Evolutionary conservation across 2,113 vertebrate genomes (phyloP).

Genomic region (Cranoglanis bouderius): DNA sequence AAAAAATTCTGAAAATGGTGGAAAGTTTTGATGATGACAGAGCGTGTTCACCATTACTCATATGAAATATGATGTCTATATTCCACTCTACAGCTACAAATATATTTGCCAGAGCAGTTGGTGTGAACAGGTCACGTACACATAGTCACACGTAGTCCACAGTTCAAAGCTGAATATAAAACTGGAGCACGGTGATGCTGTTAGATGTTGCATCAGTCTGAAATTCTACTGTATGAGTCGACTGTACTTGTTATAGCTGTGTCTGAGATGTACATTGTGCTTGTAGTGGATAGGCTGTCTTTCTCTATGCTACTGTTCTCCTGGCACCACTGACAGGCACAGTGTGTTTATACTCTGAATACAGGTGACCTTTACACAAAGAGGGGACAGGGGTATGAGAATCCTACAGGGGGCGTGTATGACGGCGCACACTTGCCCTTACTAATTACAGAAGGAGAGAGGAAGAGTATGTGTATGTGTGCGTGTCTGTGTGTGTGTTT

Average conservation of each 20-base stretch:
- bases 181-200: not conserved
- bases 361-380: constrained; percentile 51
- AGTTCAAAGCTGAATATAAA: not conserved
- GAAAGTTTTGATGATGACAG: not conserved
- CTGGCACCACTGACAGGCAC: not conserved
- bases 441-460: constrained; percentile 30
- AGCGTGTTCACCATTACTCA: not conserved
- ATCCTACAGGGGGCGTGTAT: constrained; percentile 30
- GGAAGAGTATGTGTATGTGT: constrained; percentile 9
- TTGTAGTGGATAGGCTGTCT: not conserved
- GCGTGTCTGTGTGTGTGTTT: constrained; percentile 46
- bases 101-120: not conserved
- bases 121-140: not conserved
- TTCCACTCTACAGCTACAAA: not conserved
- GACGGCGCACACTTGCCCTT: not conserved
- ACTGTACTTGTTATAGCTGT: not conserved
- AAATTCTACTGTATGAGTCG: not conserved
- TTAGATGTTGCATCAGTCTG: not conserved
- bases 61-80: not conserved
- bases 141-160: not conserved
- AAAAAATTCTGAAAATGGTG: not conserved
- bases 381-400: constrained; percentile 13
- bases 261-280: not conserved
- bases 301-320: not conserved
- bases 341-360: constrained; percentile 48